These are phyloP conservation scores for Dicyrtoma fusca DNA, from an alignment of 2,888 invertebrate genomes.

Conservation along the genomic window DNA sequence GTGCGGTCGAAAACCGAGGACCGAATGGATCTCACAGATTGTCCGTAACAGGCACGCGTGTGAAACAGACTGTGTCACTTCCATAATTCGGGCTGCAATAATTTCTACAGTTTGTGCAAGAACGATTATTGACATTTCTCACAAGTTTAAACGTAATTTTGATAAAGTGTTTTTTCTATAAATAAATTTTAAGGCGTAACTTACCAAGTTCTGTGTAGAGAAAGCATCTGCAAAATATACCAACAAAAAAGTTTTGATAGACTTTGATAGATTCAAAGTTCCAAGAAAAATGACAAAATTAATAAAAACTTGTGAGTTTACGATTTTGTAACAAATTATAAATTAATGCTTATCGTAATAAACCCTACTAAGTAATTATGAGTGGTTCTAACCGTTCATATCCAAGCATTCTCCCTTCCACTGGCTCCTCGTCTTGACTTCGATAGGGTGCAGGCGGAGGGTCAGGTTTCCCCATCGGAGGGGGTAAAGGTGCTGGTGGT, in stretches of 20 bases:
- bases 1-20: slow-evolving; percentile 37
- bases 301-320: no score
- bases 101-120: no score
- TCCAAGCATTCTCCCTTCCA: slow-evolving; percentile 19
- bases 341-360: not conserved
- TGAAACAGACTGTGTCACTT: slow-evolving; percentile 30
- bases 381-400: slow-evolving; percentile 35
- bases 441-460: not conserved
- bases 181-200: no score
- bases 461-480: slow-evolving; percentile 6
- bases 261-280: no score
- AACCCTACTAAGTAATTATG: not conserved
- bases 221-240: slow-evolving; percentile 37
- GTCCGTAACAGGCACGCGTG: slow-evolving; percentile 44
- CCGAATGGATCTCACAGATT: slow-evolving; percentile 44
- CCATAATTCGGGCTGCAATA: slow-evolving; percentile 21
- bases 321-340: no score
- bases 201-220: slow-evolving; percentile 42
- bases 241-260: not conserved
- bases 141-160: no score
- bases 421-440: not conserved
- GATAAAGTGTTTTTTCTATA: no score
- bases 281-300: no score
- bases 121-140: no score
- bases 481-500: not conserved